phyloP scores from a whole-genome alignment of 2,888 invertebrate genomes.

The Rhagonycha fulva region DNA sequence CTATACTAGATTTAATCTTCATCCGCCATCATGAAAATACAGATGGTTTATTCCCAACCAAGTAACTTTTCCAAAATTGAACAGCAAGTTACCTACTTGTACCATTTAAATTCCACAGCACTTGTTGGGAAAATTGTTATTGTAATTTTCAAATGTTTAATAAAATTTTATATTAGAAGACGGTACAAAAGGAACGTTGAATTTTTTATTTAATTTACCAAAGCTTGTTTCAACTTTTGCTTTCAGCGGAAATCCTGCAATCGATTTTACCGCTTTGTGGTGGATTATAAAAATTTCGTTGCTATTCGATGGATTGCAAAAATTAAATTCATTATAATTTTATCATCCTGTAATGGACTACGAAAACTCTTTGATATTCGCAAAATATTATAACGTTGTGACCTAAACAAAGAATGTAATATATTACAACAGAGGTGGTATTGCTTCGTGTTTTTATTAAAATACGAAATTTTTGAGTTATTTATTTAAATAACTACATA shows the following conservation, averaged over 20 bases:
- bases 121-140: no score
- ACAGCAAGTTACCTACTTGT: no score
- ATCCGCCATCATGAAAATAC: background rate
- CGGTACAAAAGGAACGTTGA: background rate
- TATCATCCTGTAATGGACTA: background rate
- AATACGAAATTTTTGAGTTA: background rate
- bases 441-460: background rate
- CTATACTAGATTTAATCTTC: no score
- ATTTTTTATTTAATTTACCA: background rate
- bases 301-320: background rate
- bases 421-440: background rate
- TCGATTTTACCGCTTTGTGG: background rate
- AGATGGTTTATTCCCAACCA: background rate
- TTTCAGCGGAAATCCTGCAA: background rate
- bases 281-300: background rate
- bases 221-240: background rate
- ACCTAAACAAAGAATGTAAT: background rate
- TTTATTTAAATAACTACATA: conserved; percentile 26
- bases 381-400: background rate
- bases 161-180: background rate
- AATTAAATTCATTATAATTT: background rate
- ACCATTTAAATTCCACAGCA: no score
- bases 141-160: no score
- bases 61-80: background rate
- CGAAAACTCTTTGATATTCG: background rate